These are phyloP conservation scores for Drosophila leonis DNA, from an alignment of 2,888 invertebrate species.

Conservation along the genomic window DNA sequence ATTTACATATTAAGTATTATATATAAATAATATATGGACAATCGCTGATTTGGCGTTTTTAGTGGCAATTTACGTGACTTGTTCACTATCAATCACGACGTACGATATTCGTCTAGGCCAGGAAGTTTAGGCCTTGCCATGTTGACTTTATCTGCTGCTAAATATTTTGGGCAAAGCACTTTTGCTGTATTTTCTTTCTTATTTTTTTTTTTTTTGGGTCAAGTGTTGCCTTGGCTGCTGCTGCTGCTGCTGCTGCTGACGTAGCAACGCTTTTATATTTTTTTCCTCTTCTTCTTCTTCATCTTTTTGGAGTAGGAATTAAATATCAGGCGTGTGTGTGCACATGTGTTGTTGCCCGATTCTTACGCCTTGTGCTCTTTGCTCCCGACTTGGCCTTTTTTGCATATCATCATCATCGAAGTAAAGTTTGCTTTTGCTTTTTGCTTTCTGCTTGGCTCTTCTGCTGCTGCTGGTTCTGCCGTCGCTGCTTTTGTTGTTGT, in stretches of 20 bases:
- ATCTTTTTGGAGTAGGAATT: conserved; percentile 70
- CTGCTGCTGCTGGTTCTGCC: conserved; percentile 26
- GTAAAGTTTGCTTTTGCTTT: conserved; percentile 72
- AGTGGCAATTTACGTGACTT: neutral
- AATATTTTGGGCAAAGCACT: conserved; percentile 62
- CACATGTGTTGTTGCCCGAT: conserved; percentile 47
- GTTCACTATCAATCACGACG: conserved; percentile 35
- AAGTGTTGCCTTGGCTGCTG: conserved; percentile 66
- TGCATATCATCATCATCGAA: conserved; percentile 75
- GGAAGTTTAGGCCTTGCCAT: conserved; percentile 32
- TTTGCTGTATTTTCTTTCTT: conserved; percentile 10
- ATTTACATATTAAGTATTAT: too few relatives aligned
- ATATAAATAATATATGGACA: neutral
- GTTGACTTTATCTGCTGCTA: conserved; percentile 67
- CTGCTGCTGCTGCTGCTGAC: conserved; percentile 68
- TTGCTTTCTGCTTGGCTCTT: conserved; percentile 52
- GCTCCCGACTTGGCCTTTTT: conserved; percentile 43
- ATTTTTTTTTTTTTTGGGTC: conserved; percentile 61
- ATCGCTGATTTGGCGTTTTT: conserved; percentile 9
- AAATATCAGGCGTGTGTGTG: conserved; percentile 63
- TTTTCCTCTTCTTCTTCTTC: neutral
- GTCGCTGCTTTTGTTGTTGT: conserved; percentile 14
- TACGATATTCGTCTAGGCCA: conserved; percentile 10
- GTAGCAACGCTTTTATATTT: conserved; percentile 60
- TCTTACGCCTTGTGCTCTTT: conserved; percentile 42